Evolutionary conservation across 2,888 invertebrate species (phyloP).

Genomic region (Thelaira solivaga): DNA sequence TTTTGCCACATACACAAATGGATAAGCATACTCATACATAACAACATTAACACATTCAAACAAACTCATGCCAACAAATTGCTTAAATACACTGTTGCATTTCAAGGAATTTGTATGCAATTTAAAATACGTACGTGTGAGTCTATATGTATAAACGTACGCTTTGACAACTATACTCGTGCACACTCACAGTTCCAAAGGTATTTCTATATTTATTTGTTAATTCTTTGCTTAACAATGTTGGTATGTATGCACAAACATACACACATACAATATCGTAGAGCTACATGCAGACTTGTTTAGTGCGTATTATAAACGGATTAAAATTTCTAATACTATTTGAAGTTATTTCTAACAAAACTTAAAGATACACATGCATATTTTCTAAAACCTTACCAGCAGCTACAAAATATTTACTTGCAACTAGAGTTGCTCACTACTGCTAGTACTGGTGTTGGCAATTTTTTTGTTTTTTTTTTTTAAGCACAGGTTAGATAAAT

Average conservation of each 20-base stretch:
- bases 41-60: conserved; percentile 46
- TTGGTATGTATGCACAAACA: no score
- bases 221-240: no score
- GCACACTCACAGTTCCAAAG: no score
- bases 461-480: neutral
- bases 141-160: conserved; percentile 35
- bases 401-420: neutral
- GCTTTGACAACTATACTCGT: no score
- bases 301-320: conserved; percentile 75
- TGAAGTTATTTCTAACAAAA: conserved; percentile 60
- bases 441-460: neutral
- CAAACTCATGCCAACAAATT: conserved; percentile 42
- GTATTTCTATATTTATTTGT: no score
- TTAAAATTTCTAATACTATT: conserved; percentile 73
- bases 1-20: conserved; percentile 39
- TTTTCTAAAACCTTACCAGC: conserved; percentile 41
- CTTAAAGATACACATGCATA: conserved; percentile 50
- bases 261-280: no score
- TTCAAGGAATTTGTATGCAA: conserved; percentile 12
- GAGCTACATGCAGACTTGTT: conserved; percentile 31
- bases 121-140: conserved; percentile 2
- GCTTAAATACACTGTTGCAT: conserved; percentile 25
- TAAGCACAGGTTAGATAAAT: conserved; percentile 16
- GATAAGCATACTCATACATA: conserved; percentile 37
- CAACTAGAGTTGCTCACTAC: neutral